Evolutionary conservation across 2,888 invertebrate genomes (phyloP), one percentile per base, ranked within the genome.

Genomic region (Spatulosminthurus flaviceps): DNA sequence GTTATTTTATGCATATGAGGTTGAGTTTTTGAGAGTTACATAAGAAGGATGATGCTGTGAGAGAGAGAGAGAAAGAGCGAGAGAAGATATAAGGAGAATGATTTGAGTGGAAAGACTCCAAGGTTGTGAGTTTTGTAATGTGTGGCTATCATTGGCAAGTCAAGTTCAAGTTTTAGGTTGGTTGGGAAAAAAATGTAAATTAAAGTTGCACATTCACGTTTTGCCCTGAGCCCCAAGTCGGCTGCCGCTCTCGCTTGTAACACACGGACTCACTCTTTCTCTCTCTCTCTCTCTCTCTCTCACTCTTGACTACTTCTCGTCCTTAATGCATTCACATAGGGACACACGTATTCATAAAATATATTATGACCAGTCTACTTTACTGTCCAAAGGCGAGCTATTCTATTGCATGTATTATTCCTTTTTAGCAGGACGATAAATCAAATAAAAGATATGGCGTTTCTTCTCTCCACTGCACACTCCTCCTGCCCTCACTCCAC

Each of bases 91-190:
- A 34, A 34, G 34, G 34, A 34, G 34, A 34, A 34, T 4, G 34
- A 34, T 34, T 34, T 34, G 34, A 34, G 34, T 7, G 34, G 9
- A 34, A 34, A 34, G 34, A 34, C 34, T 34, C 34, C 34, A 34
- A 34, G 34, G 34, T 34, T 51, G n/a, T 51, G 51, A 19, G n/a
- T 19, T 51, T n/a, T 51, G n/a, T 80, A 81, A 81, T 79, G 81
- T 81, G 77, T 80, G 75, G 64, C 78, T 79, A 81, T 80, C 81
- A 81, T 81, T 81, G 79, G 66, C 73, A 78, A 80, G 80, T 80
- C 81, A 81, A 81, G 81, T 81, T 81, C 80, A 81, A 81, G 80
- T 51, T 51, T 51, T 51, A n/a, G 51, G 34, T 34, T 34, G 34
- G 34, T 34, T 51, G 51, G 67, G 9, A 28, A 28, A 67, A 67